These are phyloP conservation scores for Rattus rattus DNA, from an alignment of 2,113 vertebrate genomes.

Conservation along the genomic window DNA sequence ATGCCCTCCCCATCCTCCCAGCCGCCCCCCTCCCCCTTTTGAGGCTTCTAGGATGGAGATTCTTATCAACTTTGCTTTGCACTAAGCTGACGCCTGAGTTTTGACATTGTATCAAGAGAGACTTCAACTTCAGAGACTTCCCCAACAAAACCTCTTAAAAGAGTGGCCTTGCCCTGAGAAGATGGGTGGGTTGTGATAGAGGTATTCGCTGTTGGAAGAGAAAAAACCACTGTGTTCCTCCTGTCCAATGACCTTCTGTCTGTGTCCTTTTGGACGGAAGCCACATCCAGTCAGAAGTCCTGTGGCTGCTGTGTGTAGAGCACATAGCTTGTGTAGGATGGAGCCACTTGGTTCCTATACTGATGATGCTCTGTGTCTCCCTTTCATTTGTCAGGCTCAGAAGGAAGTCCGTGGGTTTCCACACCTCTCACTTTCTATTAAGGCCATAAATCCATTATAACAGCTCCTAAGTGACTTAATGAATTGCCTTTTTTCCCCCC, in stretches of 20 bases:
- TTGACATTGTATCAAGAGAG: neutral
- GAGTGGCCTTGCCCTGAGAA: neutral
- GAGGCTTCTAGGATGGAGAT: neutral
- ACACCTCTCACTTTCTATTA: neutral
- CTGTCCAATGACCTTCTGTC: neutral
- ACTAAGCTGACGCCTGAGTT: neutral
- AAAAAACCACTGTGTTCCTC: neutral
- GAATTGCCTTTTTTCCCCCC: neutral
- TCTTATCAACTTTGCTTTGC: neutral
- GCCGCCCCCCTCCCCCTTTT: neutral
- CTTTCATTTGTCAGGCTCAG: neutral
- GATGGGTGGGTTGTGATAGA: neutral
- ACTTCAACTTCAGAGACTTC: slow-evolving; percentile 5
- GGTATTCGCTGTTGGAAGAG: neutral
- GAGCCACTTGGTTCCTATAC: too few species aligned
- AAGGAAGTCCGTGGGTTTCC: neutral
- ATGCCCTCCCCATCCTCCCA: too few species aligned
- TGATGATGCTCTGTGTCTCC: neutral
- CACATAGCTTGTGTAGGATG: neutral
- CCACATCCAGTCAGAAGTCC: neutral
- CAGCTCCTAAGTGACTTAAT: neutral
- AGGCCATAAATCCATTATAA: neutral
- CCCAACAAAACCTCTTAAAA: neutral
- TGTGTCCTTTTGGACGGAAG: neutral
- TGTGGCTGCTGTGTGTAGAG: neutral